Evolutionary conservation across 2,888 invertebrate species (phyloP).

Genomic region (Gymnoscelis rufifasciata): DNA sequence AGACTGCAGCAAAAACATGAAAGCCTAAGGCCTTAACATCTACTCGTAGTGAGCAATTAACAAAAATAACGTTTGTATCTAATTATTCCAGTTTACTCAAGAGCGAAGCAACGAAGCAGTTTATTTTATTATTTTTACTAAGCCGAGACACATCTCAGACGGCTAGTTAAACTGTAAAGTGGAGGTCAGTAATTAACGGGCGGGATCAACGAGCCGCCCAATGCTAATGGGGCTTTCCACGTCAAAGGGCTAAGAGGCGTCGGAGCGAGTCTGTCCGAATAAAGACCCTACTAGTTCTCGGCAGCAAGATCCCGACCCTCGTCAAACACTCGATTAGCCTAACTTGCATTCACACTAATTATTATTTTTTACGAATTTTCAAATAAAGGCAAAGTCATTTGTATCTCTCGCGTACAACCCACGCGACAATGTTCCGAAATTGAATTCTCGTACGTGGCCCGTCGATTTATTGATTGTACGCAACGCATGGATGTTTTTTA

Average conservation of each 20-base stretch:
- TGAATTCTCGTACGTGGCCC: conserved; percentile 51
- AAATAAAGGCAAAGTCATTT: conserved; percentile 40
- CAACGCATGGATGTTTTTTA: conserved; percentile 43
- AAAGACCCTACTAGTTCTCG: conserved; percentile 63
- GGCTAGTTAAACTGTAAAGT: conserved; percentile 54
- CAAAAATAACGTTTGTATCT: background rate
- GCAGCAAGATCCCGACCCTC: conserved; percentile 67
- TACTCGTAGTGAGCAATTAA: too few species aligned
- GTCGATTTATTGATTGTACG: conserved; percentile 48
- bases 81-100: background rate
- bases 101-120: conserved; percentile 5
- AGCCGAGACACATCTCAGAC: conserved; percentile 22
- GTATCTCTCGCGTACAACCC: conserved; percentile 52
- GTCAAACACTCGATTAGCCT: conserved; percentile 75
- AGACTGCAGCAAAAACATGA: too few species aligned
- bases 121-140: conserved; percentile 29
- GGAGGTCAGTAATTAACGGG: conserved; percentile 72
- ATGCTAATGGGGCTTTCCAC: conserved; percentile 75
- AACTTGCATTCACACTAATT: conserved; percentile 65
- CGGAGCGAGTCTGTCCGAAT: conserved; percentile 73
- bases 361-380: conserved; percentile 50
- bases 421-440: conserved; percentile 51
- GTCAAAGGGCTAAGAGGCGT: conserved; percentile 76
- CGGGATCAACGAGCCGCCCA: conserved; percentile 72
- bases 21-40: too few species aligned